Conservation (phyloP, 2,888 invertebrate species). For the Drosophila parthenogenetica region DNA sequence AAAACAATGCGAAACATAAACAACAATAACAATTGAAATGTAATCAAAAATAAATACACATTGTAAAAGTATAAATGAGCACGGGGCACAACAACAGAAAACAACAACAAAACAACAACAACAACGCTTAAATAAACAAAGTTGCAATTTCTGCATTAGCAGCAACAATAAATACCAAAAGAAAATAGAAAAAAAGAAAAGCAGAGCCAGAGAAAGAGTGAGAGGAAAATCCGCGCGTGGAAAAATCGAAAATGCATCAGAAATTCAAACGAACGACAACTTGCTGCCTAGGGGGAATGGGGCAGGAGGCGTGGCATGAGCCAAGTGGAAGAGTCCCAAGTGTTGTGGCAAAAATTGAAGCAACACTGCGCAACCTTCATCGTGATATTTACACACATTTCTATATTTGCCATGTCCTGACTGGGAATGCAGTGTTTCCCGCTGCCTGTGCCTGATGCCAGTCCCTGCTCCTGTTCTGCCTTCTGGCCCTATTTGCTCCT, state of each 20-base stretch:
- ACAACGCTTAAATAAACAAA: conserved; percentile 69
- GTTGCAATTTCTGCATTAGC: conserved; percentile 64
- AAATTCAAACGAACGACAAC: conserved; percentile 62
- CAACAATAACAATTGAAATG: conserved; percentile 50
- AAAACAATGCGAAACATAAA: conserved; percentile 30
- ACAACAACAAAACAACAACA: conserved; percentile 21
- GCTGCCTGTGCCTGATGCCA: neutral
- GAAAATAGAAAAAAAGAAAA: conserved; percentile 50
- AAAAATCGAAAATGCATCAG: conserved; percentile 77
- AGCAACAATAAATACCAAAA: conserved; percentile 58
- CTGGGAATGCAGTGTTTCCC: conserved; percentile 30
- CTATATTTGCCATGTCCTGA: conserved; percentile 68
- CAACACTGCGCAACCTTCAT: conserved; percentile 19
- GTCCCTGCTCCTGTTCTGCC: neutral
- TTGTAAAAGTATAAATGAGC: conserved; percentile 46
- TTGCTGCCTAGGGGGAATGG: conserved; percentile 44
- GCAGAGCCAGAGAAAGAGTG: conserved; percentile 16
- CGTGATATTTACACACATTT: conserved; percentile 59
- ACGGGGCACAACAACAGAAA: conserved; percentile 34
- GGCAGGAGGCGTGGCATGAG: neutral
- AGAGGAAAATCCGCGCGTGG: conserved; percentile 34
- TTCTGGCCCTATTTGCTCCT: neutral
- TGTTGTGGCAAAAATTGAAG: conserved; percentile 23
- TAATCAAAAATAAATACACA: conserved; percentile 75
- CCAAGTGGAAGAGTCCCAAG: conserved; percentile 18